A percentile compares a stretch with the other conserved stretches of the same genome.
phyloP scores from a whole-genome alignment of 92 coral and sea anemone genomes.

The Parazoanthus atlanticus region DNA sequence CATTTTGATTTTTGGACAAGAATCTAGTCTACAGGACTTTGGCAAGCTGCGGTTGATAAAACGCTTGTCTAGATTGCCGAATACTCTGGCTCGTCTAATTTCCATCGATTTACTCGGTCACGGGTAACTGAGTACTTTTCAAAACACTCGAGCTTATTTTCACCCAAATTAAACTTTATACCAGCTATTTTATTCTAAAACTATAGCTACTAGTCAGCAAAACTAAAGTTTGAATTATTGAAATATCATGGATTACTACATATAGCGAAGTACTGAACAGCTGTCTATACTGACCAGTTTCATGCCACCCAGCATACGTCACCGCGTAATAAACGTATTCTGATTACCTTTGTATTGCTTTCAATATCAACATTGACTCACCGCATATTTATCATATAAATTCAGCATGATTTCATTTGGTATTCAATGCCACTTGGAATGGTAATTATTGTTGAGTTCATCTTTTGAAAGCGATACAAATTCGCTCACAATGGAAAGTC shows the following conservation, averaged over 20 bases:
- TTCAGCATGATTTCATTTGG: conserved; percentile 9
- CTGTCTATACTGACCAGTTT: neutral
- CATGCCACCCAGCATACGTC: neutral
- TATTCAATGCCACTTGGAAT: conserved; percentile 20
- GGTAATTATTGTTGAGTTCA: conserved; percentile 3
- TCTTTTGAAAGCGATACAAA: conserved; percentile 2
- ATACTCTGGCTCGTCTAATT: no score
- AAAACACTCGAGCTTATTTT: no score
- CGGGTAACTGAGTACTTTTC: no score
- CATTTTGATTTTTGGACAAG: no score
- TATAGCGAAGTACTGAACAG: neutral
- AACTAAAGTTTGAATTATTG: neutral
- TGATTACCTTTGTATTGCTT: conserved; percentile 1
- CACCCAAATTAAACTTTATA: no score
- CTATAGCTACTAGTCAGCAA: neutral
- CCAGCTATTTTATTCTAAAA: no score
- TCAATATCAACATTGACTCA: conserved; percentile 1
- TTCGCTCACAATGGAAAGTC: conserved; percentile 12
- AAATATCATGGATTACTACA: neutral
- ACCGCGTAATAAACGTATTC: neutral
- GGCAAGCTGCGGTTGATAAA: no score
- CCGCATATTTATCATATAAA: conserved; percentile 15
- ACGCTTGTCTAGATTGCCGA: no score
- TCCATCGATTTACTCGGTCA: no score
- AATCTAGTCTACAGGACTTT: no score